phyloP scores from a whole-genome alignment of 2,888 invertebrate genomes.

The Coleophora flavipennella region DNA sequence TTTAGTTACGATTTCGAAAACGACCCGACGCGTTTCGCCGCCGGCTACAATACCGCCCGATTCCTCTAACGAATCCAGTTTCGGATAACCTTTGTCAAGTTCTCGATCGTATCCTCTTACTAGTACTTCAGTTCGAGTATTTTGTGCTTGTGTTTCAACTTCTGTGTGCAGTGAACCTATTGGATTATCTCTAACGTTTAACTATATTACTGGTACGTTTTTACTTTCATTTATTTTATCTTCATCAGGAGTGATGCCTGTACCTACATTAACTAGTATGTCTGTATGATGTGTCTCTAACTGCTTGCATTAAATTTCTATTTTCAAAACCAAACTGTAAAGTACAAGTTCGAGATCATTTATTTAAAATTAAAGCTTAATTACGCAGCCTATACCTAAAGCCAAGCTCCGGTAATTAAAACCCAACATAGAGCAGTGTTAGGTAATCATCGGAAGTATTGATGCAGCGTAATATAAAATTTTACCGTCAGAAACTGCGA shows the following conservation, averaged over 20 bases:
- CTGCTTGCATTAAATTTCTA: no score
- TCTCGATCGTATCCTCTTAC: slow-evolving; percentile 41
- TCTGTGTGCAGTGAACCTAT: slow-evolving; percentile 38
- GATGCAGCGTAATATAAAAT: slow-evolving; percentile 48
- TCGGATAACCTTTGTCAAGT: slow-evolving; percentile 50
- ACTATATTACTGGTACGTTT: slow-evolving; percentile 33
- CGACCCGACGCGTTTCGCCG: slow-evolving; percentile 73
- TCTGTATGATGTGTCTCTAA: no score
- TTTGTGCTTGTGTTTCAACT: slow-evolving; percentile 43
- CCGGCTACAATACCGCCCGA: slow-evolving; percentile 60
- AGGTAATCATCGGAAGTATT: slow-evolving; percentile 52
- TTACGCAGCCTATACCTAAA: no score
- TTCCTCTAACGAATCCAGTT: slow-evolving; percentile 55
- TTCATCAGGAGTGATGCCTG: not conserved
- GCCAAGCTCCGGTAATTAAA: no score
- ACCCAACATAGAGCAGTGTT: slow-evolving; percentile 23
- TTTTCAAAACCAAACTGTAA: no score
- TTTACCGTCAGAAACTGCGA: slow-evolving; percentile 33
- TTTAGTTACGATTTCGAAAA: slow-evolving; percentile 74
- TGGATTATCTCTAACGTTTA: slow-evolving; percentile 63
- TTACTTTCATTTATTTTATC: slow-evolving; percentile 7
- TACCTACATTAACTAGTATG: no score
- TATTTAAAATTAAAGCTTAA: no score
- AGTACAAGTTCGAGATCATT: not conserved
- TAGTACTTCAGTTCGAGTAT: slow-evolving; percentile 19